Evolutionary conservation across 2,797 vertebrate species (phyloP).

Genomic region (Platyrinchus mystaceus): DNA sequence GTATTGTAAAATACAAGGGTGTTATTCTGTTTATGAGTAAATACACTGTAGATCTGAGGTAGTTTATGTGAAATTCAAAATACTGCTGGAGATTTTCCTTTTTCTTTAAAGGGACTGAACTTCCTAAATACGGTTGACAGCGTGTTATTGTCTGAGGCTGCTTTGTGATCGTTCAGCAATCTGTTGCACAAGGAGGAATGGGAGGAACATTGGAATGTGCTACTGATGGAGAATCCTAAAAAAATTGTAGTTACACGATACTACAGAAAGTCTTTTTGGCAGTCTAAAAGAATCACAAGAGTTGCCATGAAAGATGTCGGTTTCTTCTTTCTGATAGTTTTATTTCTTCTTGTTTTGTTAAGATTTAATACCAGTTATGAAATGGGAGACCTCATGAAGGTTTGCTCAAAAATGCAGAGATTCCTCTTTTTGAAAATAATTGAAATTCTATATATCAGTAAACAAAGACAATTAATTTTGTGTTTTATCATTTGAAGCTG

Average conservation of each 20-base stretch:
- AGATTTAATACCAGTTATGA: neutral
- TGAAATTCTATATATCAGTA: neutral
- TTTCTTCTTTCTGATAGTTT: neutral
- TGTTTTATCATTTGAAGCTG: too few relatives aligned
- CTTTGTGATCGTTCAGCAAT: neutral
- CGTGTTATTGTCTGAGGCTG: neutral
- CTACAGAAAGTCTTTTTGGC: neutral
- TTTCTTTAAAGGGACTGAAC: neutral
- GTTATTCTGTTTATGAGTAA: neutral
- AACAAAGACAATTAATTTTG: neutral
- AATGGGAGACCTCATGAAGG: neutral
- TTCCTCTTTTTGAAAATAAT: neutral
- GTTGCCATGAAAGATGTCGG: neutral
- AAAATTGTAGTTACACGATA: neutral
- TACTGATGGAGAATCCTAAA: neutral
- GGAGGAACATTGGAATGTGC: neutral
- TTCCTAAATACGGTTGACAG: neutral
- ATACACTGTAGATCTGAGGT: neutral
- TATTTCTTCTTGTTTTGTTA: neutral
- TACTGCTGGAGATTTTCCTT: neutral
- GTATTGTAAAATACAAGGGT: rapidly evolving
- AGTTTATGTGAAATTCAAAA: neutral
- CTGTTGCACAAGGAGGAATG: neutral
- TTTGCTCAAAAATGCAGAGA: neutral
- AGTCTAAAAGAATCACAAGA: neutral